These are phyloP conservation scores for Piprites chloris DNA, from an alignment of 2,113 vertebrate species.

Conservation along the genomic window DNA sequence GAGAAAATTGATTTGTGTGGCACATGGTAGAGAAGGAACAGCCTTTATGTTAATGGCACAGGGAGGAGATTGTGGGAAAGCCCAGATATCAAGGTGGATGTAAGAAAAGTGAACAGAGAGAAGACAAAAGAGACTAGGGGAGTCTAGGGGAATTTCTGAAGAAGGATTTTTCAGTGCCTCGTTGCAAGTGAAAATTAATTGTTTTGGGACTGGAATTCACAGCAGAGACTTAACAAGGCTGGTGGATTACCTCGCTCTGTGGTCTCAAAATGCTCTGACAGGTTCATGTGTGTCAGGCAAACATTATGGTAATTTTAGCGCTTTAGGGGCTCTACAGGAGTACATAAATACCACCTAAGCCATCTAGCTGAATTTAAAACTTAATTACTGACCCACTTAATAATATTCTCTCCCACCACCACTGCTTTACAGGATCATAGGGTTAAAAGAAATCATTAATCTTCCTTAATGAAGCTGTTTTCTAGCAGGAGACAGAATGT, in stretches of 20 bases:
- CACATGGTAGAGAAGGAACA: neutral
- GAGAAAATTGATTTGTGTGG: neutral
- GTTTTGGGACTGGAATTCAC: slow-evolving; percentile 44
- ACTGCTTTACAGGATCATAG: slow-evolving; percentile 13
- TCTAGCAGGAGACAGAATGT: slow-evolving; percentile 47
- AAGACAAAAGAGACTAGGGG: slow-evolving; percentile 3
- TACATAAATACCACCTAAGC: slow-evolving; percentile 26
- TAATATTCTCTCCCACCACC: neutral
- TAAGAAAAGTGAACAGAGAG: neutral
- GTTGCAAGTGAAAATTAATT: slow-evolving; percentile 46
- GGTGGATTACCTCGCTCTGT: slow-evolving; percentile 24
- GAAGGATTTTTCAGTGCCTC: slow-evolving; percentile 1
- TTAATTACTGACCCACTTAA: slow-evolving; percentile 51
- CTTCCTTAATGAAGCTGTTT: slow-evolving; percentile 64
- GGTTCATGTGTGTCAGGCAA: slow-evolving; percentile 53
- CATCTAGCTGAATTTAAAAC: slow-evolving; percentile 49
- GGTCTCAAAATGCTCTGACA: slow-evolving; percentile 50
- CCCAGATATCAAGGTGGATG: neutral
- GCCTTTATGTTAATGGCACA: neutral
- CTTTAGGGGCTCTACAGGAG: slow-evolving; percentile 31
- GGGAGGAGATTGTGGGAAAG: slow-evolving; percentile 19
- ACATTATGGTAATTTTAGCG: slow-evolving; percentile 47
- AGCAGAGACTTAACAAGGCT: neutral
- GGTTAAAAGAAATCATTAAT: slow-evolving; percentile 61
- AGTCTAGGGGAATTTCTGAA: slow-evolving; percentile 12